Percentiles rank a stretch among this genome's conserved stretches.
Evolutionary conservation across 1,140 invertebrate species (phyloP).

Genomic region (Tetragonula clypearis): DNA sequence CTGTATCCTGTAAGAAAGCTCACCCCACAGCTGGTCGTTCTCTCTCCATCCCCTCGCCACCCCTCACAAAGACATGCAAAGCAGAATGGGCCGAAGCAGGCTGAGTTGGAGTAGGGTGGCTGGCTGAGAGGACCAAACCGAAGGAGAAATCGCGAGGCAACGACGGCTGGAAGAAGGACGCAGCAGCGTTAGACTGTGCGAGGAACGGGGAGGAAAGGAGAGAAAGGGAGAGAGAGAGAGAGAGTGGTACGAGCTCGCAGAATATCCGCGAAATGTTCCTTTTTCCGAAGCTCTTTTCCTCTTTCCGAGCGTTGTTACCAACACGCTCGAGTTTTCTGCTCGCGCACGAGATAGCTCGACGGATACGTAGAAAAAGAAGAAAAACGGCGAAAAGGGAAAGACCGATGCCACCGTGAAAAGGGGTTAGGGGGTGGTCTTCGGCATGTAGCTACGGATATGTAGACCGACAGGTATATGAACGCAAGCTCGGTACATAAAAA

Average conservation of each 20-base stretch:
- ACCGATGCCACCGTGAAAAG: constrained; percentile 55
- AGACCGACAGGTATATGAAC: constrained; percentile 58
- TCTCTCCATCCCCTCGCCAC: neutral
- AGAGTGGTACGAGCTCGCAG: neutral
- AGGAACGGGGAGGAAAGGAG: too few relatives aligned
- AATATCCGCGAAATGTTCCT: constrained; percentile 58
- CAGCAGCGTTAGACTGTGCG: neutral
- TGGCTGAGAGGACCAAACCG: constrained; percentile 6
- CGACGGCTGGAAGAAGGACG: constrained; percentile 26
- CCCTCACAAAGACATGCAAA: constrained; percentile 71
- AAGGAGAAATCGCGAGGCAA: constrained; percentile 13
- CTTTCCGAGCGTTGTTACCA: constrained; percentile 66
- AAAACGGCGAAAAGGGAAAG: constrained; percentile 32
- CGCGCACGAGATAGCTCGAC: constrained; percentile 56
- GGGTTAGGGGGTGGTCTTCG: constrained; percentile 61
- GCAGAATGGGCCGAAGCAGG: constrained; percentile 49
- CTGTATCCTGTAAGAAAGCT: constrained; percentile 66
- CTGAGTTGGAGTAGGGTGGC: neutral
- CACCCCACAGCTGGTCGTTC: constrained; percentile 46
- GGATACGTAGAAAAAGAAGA: constrained; percentile 46
- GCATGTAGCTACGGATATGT: constrained; percentile 58
- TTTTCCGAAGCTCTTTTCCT: constrained; percentile 62
- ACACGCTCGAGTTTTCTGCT: constrained; percentile 50
- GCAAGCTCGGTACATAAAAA: constrained; percentile 11
- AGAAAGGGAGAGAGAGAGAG: neutral